Evolutionary conservation across 2,113 vertebrate genomes (phyloP).

Genomic region (Glaucidium brasilianum): DNA sequence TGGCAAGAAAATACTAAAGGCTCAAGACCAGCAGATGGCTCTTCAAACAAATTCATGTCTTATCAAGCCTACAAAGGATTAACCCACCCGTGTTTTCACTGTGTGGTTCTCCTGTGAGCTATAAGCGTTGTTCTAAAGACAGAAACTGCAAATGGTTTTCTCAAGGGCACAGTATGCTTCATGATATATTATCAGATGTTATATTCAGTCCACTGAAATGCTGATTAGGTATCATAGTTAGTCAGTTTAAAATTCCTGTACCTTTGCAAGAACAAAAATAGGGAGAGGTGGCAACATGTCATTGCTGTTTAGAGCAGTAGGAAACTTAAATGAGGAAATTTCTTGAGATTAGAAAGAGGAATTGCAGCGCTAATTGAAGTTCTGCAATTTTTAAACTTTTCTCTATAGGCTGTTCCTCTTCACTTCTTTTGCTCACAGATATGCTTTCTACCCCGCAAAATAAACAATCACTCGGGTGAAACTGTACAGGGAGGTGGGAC

Average conservation of each 20-base stretch:
- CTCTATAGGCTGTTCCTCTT: not conserved
- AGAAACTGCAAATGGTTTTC: not conserved
- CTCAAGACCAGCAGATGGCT: not conserved
- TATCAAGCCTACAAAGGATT: not conserved
- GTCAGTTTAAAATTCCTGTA: not conserved
- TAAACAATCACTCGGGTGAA: not conserved
- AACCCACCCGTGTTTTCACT: constrained; percentile 9
- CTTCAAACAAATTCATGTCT: not conserved
- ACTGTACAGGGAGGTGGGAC: not conserved
- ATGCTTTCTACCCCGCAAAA: not conserved
- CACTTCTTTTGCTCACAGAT: not conserved
- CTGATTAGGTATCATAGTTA: not conserved
- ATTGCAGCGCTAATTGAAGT: not conserved
- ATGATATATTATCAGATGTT: not conserved
- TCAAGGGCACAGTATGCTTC: not conserved
- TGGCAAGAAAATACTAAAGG: not conserved
- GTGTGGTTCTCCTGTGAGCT: not conserved
- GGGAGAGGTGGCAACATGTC: not conserved
- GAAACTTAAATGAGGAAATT: not conserved
- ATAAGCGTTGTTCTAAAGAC: not conserved
- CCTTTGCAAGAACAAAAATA: not conserved
- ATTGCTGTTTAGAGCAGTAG: not conserved
- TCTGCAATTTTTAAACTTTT: not conserved
- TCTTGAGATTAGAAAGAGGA: not conserved
- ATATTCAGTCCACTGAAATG: not conserved